phyloP scores from a whole-genome alignment of 2,113 vertebrate species.

The Perognathus longimembris region DNA sequence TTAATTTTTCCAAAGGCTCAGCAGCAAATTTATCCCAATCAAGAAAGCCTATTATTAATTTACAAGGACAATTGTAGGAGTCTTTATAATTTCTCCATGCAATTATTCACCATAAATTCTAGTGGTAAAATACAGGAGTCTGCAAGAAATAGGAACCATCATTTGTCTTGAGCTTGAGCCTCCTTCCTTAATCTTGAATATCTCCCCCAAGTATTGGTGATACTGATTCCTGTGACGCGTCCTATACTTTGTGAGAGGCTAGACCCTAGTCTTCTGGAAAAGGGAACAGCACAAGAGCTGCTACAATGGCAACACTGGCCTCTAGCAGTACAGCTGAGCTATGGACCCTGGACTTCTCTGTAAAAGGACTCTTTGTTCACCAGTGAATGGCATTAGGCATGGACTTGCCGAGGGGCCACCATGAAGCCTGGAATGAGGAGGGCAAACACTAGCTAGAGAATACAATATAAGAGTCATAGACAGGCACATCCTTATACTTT shows the following conservation, averaged over 20 bases:
- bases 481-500: constrained; percentile 69
- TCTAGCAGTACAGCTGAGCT: constrained; percentile 92
- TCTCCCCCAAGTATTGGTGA: constrained; percentile 72
- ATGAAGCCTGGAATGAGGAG: constrained; percentile 90
- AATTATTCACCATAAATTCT: constrained; percentile 90
- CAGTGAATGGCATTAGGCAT: constrained; percentile 96
- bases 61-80: constrained; percentile 92
- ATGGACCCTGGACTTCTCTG: constrained; percentile 90
- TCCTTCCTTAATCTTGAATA: constrained; percentile 74
- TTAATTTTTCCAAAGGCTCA: constrained; percentile 92
- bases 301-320: constrained; percentile 84
- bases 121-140: constrained; percentile 86
- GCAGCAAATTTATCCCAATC: constrained; percentile 93
- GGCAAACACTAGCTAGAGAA: constrained; percentile 89
- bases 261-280: constrained; percentile 85
- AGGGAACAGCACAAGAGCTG: constrained; percentile 82
- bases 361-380: constrained; percentile 94
- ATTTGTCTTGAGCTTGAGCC: constrained; percentile 81
- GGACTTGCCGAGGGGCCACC: constrained; percentile 94
- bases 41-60: constrained; percentile 92
- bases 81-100: constrained; percentile 90
- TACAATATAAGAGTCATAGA: constrained; percentile 82
- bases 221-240: constrained; percentile 74
- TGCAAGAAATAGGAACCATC: constrained; percentile 85
- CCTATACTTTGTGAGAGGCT: constrained; percentile 82